These are phyloP conservation scores for Tipula helvola DNA, from an alignment of 2,888 invertebrate species.

Conservation along the genomic window DNA sequence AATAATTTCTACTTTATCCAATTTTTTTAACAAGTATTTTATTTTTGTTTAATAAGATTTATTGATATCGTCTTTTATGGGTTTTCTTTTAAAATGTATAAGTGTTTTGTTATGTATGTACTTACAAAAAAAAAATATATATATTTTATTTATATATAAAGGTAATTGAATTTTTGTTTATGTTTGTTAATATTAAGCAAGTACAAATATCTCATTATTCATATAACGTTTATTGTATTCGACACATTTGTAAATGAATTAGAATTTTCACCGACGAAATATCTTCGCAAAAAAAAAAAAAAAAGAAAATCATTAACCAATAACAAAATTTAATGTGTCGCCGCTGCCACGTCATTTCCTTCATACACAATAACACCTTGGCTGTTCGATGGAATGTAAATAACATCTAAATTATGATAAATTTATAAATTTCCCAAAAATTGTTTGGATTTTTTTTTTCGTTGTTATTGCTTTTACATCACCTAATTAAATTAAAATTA, in stretches of 20 bases:
- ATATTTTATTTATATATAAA: no score
- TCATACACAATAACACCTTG: not conserved
- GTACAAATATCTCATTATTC: not conserved
- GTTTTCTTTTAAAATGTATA: conserved; percentile 4
- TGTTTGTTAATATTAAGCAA: not conserved
- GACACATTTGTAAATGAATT: not conserved
- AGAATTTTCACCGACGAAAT: not conserved
- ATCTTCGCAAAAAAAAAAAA: not conserved
- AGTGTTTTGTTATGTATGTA: not conserved
- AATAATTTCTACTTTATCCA: not conserved
- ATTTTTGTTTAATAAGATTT: not conserved
- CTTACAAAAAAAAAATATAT: no score
- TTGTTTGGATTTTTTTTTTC: not conserved
- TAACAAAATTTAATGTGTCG: not conserved
- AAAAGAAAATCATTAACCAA: not conserved
- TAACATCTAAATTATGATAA: not conserved
- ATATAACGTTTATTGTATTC: not conserved
- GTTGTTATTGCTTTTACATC: not conserved
- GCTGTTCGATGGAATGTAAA: not conserved
- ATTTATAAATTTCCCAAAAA: not conserved
- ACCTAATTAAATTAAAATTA: conserved; percentile 4
- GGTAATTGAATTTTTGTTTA: not conserved
- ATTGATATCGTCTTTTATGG: conserved; percentile 4
- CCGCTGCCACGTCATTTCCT: not conserved
- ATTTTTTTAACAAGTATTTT: not conserved